Evolutionary conservation across 2,888 invertebrate species (phyloP), one percentile per base, ranked within the genome.

Genomic region (Sinodicranocentrus sp.): DNA sequence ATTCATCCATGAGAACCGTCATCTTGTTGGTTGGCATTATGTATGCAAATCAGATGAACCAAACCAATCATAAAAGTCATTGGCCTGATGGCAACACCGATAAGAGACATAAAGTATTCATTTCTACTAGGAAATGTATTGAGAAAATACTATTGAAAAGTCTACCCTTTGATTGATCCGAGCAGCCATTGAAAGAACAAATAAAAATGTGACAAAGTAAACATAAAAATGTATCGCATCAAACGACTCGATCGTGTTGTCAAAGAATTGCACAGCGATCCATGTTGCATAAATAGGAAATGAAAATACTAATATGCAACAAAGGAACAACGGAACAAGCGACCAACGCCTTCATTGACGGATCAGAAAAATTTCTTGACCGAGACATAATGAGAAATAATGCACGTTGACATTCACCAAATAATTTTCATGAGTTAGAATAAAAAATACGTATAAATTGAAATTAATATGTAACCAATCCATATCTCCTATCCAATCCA

Each of bases 11-110:
- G 0, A 84, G 23, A n/a, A 71, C 65, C 10, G 77, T 82, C 59
- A 65, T 63, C 43, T 77, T 70, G 23, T 82, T 82, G 0, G 48
- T 3, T 15, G 77, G 77, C 10, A 84, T 10, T 13, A 52, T 1
- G 59, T 52, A 13, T 72, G 65, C 21, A 77, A 13, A 39, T 65
- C 54, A 0, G 72, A 76, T 6, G 71, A 52, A 3, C 82, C 43
- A 6, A 82, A 77, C 82, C 85, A 82, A 13, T 67, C 61, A 21
- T 82, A 77, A 44, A 85, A 85, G 8, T 82, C 82, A 17, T 82
- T 77, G 2, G 77, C 82, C 85, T 85, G 25, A 13, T 5, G 6
- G 23, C 17, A 52, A 26, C 15, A 19, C 25, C 6, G 21, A 33
- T 17, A 52, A 3, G n/a, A 71, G 3, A 52, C 1, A 23, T 52